These are phyloP conservation scores for Umimayanthus chanpuru DNA, from an alignment of 92 coral and sea anemone species.

Conservation along the genomic window DNA sequence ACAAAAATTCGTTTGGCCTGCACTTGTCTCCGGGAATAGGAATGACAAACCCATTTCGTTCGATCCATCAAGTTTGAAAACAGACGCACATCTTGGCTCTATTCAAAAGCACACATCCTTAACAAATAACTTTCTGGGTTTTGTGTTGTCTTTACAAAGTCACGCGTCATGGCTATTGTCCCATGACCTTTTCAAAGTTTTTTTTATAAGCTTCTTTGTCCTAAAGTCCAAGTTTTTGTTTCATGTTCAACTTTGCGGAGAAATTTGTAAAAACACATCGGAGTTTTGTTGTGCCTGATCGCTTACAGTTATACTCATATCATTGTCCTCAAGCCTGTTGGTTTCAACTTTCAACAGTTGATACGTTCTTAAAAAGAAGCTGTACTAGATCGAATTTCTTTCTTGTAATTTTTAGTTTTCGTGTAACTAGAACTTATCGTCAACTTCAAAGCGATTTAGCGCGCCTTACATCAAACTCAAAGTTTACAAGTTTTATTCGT, in stretches of 20 bases:
- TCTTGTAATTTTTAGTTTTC: no score
- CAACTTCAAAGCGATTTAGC: not conserved
- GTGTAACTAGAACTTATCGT: not conserved
- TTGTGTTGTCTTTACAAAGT: slow-evolving; percentile 43
- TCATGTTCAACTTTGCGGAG: not conserved
- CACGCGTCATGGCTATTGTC: slow-evolving; percentile 38
- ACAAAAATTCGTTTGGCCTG: slow-evolving; percentile 39
- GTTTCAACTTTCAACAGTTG: not conserved
- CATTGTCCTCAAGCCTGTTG: not conserved
- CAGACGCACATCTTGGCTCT: slow-evolving; percentile 22
- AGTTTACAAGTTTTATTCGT: slow-evolving; percentile 3
- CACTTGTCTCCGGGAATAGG: not conserved
- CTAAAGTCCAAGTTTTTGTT: slow-evolving; percentile 33
- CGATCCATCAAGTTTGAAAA: not conserved
- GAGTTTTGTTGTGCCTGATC: not conserved
- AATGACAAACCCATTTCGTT: slow-evolving; percentile 4
- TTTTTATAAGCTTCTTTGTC: slow-evolving; percentile 20
- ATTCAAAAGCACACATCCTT: slow-evolving; percentile 17
- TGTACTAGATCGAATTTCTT: not conserved
- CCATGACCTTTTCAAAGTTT: slow-evolving; percentile 42
- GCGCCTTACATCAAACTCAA: not conserved
- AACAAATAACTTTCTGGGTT: slow-evolving; percentile 28
- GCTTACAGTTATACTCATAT: not conserved
- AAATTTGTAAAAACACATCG: slow-evolving; percentile 27
- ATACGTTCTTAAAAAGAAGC: not conserved